Base-by-base conservation (phyloP, 1,140 invertebrate genomes). In the Macrocentrus cingulum region DNA sequence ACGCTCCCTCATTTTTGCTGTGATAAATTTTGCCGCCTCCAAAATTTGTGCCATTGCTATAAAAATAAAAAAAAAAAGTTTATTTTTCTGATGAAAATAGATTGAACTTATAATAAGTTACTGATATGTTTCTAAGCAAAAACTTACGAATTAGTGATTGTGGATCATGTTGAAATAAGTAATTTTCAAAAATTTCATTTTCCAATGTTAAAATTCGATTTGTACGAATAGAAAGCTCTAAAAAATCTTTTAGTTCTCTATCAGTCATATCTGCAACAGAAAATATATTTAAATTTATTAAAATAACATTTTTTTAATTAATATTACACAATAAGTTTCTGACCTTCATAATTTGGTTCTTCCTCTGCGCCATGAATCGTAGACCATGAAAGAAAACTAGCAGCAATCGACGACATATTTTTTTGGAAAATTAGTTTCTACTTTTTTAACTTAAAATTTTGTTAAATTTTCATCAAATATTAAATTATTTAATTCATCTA, bases 161-260 rank as follows among this genome's bases (percentile, higher is more conserved):
- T 15, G 72, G 68, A 63, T 70, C 60, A 13, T 65, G 36, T 34
- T 66, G 65, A 7, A 2, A 25, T 3, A 76, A 48, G 23, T 66
- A 74, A 15, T 60, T 55, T 49, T 75, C 71, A 51, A 73, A 72
- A 41, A 76, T 22, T 6, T 76, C 71, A 44, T 75, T 77, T 50
- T 77, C 75, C 19, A 72, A 25, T 2, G 18, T 55, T 11, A 75
- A 18, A 36, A 65, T 59, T 54, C 59, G 48, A 56, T 69, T 75
- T 0, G 34, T 60, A 25, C 50, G 39, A 15, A 63, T 49, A 0
- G 62, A 15, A 7, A 62, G 23, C n/a, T 67, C 64, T 8, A 74
- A 50, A 37, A 22, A 32, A 2, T 66, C 15, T 19, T 20, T 50
- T 37, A 76, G 48, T 45, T 74, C 63, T 9, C 67, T 61, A 19